These are phyloP conservation scores for Paralvinella palmiformis DNA, from an alignment of 1,140 invertebrate species.

Conservation along the genomic window DNA sequence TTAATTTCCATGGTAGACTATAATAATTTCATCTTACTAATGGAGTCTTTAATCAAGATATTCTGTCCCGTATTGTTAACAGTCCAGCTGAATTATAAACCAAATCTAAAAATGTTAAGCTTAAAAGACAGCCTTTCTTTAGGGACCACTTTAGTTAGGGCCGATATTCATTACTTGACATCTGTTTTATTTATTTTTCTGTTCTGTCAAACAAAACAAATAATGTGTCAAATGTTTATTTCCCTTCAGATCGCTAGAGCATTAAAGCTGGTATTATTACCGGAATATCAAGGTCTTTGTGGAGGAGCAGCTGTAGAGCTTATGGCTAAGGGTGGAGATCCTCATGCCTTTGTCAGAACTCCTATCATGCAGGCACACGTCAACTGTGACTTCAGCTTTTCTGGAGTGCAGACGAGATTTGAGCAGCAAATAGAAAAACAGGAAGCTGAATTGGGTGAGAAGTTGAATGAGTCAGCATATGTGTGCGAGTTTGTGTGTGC, in stretches of 20 bases:
- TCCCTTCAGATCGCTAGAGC: conserved; percentile 66
- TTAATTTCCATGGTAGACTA: too few relatives aligned
- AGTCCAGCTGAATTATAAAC: too few relatives aligned
- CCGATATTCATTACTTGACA: too few relatives aligned
- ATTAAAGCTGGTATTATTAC: conserved; percentile 74
- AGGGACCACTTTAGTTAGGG: too few relatives aligned
- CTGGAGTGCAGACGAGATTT: conserved; percentile 63
- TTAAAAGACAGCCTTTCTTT: neutral
- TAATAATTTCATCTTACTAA: too few relatives aligned
- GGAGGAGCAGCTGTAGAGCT: conserved; percentile 82
- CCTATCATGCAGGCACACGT: conserved; percentile 54
- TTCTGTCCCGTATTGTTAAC: too few relatives aligned
- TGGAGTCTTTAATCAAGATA: too few relatives aligned
- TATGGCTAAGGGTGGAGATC: conserved; percentile 67
- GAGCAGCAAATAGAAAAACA: conserved; percentile 54
- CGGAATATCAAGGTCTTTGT: conserved; percentile 63
- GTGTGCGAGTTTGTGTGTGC: neutral
- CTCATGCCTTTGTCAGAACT: conserved; percentile 61
- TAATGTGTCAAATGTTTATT: neutral
- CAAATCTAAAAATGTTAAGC: too few relatives aligned
- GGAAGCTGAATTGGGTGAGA: conserved; percentile 58
- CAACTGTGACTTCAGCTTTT: conserved; percentile 81
- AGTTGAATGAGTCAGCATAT: neutral
- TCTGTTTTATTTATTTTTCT: too few relatives aligned
- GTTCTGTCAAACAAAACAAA: neutral